Conservation (phyloP, 2,113 vertebrate species). For the Rafetus swinhoei region DNA sequence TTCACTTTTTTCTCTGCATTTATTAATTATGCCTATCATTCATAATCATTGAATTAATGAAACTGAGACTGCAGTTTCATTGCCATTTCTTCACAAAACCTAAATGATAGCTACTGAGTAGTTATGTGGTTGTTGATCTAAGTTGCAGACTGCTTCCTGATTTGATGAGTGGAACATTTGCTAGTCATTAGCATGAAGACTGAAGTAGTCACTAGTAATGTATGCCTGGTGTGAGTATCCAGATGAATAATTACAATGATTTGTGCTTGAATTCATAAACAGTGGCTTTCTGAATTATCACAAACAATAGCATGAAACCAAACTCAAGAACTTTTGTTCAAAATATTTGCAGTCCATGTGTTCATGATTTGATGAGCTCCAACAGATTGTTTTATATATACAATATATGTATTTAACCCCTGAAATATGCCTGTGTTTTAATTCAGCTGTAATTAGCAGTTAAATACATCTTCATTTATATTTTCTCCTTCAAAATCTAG, state of each 20-base stretch:
- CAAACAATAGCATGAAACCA: not conserved
- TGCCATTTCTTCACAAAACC: not conserved
- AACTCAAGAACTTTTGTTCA: not conserved
- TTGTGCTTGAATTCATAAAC: not conserved
- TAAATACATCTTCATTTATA: not conserved
- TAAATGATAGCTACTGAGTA: not conserved
- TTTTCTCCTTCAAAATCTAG: not conserved
- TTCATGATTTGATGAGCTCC: not conserved
- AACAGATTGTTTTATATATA: not conserved
- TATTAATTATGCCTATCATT: constrained; percentile 13
- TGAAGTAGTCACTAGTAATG: not conserved
- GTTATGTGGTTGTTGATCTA: not conserved
- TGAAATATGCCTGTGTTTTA: not conserved
- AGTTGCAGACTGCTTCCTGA: not conserved
- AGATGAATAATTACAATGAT: not conserved
- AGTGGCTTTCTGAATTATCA: not conserved
- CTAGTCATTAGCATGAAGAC: not conserved
- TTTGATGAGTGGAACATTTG: not conserved
- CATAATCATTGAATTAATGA: not conserved
- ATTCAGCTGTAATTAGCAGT: not conserved
- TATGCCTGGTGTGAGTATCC: not conserved
- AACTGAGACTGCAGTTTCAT: not conserved
- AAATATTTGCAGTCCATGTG: not conserved
- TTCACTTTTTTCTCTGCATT: not conserved
- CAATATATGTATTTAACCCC: not conserved